phyloP scores from a whole-genome alignment of 2,888 invertebrate genomes.

The Xylota sylvarum region DNA sequence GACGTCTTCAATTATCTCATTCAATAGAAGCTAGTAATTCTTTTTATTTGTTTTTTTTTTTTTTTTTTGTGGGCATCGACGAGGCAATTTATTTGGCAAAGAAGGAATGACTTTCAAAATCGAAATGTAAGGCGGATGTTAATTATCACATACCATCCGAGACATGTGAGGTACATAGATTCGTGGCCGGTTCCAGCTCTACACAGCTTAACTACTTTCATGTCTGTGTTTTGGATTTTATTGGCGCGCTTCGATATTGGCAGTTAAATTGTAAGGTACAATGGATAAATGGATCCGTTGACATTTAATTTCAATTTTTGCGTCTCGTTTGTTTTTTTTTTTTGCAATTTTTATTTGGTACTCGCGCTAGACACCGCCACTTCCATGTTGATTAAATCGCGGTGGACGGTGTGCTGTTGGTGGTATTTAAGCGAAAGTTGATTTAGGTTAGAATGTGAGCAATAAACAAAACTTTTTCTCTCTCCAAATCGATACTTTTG shows the following conservation, averaged over 20 bases:
- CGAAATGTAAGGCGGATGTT: constrained; percentile 68
- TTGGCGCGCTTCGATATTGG: constrained; percentile 54
- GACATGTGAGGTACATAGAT: constrained; percentile 30
- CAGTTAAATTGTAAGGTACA: constrained; percentile 59
- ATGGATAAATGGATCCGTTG: constrained; percentile 63
- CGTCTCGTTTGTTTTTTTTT: constrained; percentile 11
- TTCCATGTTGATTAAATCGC: constrained; percentile 50
- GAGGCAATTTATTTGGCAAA: constrained; percentile 18
- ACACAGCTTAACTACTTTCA: constrained; percentile 27
- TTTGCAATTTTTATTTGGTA: constrained; percentile 16
- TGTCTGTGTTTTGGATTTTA: constrained; percentile 24
- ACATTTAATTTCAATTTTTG: constrained; percentile 65
- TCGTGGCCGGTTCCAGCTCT: not conserved
- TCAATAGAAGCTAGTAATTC: constrained; percentile 22
- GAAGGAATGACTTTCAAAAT: constrained; percentile 58
- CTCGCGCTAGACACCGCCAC: constrained; percentile 31
- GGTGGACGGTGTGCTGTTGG: constrained; percentile 6
- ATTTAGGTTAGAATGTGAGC: constrained; percentile 75
- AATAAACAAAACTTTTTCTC: constrained; percentile 56
- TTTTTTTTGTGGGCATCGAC: not conserved
- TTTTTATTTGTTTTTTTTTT: constrained; percentile 9
- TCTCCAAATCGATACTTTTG: constrained; percentile 66
- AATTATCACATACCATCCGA: constrained; percentile 63
- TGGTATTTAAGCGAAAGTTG: constrained; percentile 68
- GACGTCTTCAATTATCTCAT: constrained; percentile 64